Evolutionary conservation across 1,140 invertebrate species (phyloP).

Genomic region (Leptonema lineaticorne): DNA sequence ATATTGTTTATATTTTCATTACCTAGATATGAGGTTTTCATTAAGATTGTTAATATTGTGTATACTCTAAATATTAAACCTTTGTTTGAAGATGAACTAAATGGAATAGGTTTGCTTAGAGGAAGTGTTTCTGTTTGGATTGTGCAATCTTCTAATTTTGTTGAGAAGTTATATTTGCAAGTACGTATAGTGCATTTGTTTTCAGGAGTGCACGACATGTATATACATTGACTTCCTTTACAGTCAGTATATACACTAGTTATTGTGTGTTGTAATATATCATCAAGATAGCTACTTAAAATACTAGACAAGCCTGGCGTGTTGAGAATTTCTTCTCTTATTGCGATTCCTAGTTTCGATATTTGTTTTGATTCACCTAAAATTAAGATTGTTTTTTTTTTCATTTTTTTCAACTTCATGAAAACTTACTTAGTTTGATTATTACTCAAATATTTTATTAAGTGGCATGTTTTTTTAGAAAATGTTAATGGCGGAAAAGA

Average conservation of each 20-base stretch:
- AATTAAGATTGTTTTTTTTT: too few relatives aligned
- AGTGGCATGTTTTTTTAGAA: too few relatives aligned
- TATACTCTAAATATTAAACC: background rate
- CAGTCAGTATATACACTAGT: conserved; percentile 16
- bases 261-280: background rate
- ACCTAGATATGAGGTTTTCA: background rate
- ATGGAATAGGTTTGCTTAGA: background rate
- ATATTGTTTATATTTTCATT: background rate
- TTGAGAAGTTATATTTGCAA: conserved; percentile 3
- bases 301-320: conserved; percentile 22
- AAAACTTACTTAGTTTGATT: too few relatives aligned
- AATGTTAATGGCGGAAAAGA: too few relatives aligned
- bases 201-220: background rate
- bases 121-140: conserved; percentile 7
- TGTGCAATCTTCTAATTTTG: background rate
- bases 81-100: background rate
- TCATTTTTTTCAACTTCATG: too few relatives aligned
- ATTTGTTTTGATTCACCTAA: background rate
- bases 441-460: too few relatives aligned
- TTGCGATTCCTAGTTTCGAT: background rate
- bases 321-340: background rate
- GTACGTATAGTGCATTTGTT: background rate
- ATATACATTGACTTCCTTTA: conserved; percentile 7
- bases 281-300: conserved; percentile 27
- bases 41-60: background rate